A percentile compares a stretch with the other conserved stretches of the same genome.
phyloP scores from a whole-genome alignment of 2,888 invertebrate species.

The Xylophagus ater region DNA sequence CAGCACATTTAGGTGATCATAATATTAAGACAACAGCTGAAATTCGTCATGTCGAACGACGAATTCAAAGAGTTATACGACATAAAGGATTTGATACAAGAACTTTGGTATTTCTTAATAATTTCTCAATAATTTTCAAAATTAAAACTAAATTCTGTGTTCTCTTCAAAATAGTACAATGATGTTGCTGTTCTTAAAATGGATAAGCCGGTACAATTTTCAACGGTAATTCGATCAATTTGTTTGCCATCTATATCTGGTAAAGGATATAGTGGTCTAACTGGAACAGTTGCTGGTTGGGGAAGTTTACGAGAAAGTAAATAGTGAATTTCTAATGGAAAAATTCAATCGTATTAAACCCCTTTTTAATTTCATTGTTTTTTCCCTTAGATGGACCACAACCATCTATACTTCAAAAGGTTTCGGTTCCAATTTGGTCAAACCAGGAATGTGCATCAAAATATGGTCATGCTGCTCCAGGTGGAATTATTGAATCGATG shows the following conservation, averaged over 20 bases:
- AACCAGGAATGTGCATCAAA: constrained; percentile 65
- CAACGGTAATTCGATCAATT: constrained; percentile 61
- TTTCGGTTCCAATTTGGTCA: constrained; percentile 72
- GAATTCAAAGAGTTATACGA: constrained; percentile 71
- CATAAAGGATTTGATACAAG: constrained; percentile 74
- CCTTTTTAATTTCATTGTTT: not conserved
- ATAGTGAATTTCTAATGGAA: constrained; percentile 20
- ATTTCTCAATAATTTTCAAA: not conserved
- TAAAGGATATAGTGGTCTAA: constrained; percentile 54
- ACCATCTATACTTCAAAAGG: constrained; percentile 70
- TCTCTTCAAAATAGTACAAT: constrained; percentile 49
- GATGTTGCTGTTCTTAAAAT: constrained; percentile 73
- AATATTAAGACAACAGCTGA: constrained; percentile 67
- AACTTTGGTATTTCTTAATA: constrained; percentile 49
- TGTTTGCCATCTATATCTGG: constrained; percentile 52
- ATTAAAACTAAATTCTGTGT: not conserved
- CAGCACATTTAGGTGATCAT: constrained; percentile 71
- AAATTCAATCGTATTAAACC: not conserved
- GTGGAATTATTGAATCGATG: constrained; percentile 80
- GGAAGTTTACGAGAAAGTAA: constrained; percentile 70
- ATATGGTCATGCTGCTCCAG: constrained; percentile 75
- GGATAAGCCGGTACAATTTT: constrained; percentile 62
- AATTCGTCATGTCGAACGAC: constrained; percentile 63
- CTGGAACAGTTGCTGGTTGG: constrained; percentile 80
- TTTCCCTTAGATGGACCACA: constrained; percentile 60